Evolutionary conservation across 2,113 vertebrate species (phyloP).

Genomic region (Ascaphus truei): DNA sequence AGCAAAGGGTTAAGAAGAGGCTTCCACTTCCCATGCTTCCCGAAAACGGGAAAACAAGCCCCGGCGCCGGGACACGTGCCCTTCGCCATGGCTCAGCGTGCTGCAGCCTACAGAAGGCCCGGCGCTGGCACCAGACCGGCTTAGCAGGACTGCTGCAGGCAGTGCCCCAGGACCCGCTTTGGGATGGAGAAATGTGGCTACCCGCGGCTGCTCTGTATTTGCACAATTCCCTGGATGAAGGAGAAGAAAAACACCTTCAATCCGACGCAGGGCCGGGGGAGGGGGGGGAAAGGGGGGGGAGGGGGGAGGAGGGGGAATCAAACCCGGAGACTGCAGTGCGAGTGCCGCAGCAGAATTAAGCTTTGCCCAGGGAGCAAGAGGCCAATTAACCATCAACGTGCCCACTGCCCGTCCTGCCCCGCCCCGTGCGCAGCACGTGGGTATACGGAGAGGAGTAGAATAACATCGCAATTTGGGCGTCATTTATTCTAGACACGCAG

Average conservation of each 20-base stretch:
- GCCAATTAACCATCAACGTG: slow-evolving; percentile 76
- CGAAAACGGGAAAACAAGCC: slow-evolving; percentile 53
- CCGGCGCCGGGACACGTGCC: no score
- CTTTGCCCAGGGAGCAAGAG: slow-evolving; percentile 72
- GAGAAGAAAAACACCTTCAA: slow-evolving; percentile 53
- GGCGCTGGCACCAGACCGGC: slow-evolving; percentile 55
- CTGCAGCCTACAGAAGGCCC: slow-evolving; percentile 34
- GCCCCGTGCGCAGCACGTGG: no score
- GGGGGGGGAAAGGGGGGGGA: no score
- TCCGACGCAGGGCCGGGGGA: slow-evolving; percentile 74
- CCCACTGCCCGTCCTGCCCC: slow-evolving; percentile 25
- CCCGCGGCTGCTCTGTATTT: slow-evolving; percentile 62
- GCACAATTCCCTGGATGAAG: slow-evolving; percentile 61
- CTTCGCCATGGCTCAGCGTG: slow-evolving; percentile 9
- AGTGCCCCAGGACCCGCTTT: slow-evolving; percentile 62
- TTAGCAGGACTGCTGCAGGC: slow-evolving; percentile 63
- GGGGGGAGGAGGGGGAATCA: no score
- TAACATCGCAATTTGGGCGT: no score
- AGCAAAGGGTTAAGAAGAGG: no score
- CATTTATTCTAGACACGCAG: no score
- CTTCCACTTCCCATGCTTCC: no score
- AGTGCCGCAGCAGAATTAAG: slow-evolving; percentile 75
- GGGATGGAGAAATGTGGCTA: slow-evolving; percentile 58
- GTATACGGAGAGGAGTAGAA: no score
- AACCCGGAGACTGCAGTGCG: slow-evolving; percentile 71